phyloP scores from a whole-genome alignment of 2,888 invertebrate species.

The Papilio gigon region DNA sequence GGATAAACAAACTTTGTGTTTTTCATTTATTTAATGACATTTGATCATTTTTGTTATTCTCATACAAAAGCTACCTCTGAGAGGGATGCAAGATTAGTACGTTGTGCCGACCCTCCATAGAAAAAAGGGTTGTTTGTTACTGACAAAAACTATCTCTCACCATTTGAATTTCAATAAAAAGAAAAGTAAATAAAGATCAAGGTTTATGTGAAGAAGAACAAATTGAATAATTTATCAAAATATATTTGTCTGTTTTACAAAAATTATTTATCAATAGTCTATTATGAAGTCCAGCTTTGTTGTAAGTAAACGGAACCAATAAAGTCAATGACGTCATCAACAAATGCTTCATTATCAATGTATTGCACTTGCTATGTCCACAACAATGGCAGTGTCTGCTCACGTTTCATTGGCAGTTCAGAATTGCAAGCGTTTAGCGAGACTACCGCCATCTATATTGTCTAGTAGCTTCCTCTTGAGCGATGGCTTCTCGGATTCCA shows the following conservation, averaged over 20 bases:
- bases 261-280: conserved; percentile 26
- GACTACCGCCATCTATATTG: conserved; percentile 85
- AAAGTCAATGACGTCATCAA: conserved; percentile 52
- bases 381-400: conserved; percentile 15
- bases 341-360: conserved; percentile 53
- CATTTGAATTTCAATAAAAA: too few species aligned
- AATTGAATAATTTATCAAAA: conserved; percentile 22
- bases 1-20: not conserved
- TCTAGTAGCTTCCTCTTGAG: conserved; percentile 90
- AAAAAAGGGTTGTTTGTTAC: too few species aligned
- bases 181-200: too few species aligned
- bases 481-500: conserved; percentile 85
- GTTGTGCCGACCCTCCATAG: too few species aligned
- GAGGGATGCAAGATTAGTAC: too few species aligned
- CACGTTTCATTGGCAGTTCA: conserved; percentile 54
- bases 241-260: conserved; percentile 32
- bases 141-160: too few species aligned
- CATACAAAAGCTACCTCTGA: too few species aligned
- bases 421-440: conserved; percentile 87
- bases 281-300: conserved; percentile 48
- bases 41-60: too few species aligned
- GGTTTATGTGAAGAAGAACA: not conserved
- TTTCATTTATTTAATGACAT: not conserved
- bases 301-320: conserved; percentile 33
- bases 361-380: conserved; percentile 45